phyloP scores from a whole-genome alignment of 2,888 invertebrate genomes.

The Silvanus unidentatus region DNA sequence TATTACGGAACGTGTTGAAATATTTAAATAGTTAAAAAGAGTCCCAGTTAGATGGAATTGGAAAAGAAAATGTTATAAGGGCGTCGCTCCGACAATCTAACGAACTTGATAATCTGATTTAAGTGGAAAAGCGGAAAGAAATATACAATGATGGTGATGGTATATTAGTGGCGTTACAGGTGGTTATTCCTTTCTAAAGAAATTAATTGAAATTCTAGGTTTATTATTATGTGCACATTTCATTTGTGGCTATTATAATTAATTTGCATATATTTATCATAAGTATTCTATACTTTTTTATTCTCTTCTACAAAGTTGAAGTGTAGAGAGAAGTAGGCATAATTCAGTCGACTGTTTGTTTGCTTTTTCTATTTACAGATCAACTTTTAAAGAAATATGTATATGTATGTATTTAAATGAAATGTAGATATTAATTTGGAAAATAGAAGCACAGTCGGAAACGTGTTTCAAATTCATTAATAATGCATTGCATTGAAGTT shows the following conservation, averaged over 20 bases:
- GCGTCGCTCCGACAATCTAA: constrained; percentile 16
- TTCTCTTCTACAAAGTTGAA: too few species aligned
- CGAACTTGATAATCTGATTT: constrained; percentile 23
- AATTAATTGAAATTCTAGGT: constrained; percentile 19
- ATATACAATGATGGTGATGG: constrained; percentile 16
- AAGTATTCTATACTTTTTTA: not conserved
- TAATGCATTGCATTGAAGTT: too few species aligned
- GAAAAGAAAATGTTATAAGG: constrained; percentile 17
- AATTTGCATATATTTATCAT: constrained; percentile 11
- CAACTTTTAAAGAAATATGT: constrained; percentile 13
- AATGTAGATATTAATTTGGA: too few species aligned
- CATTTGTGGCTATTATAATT: constrained; percentile 13
- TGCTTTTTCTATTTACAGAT: constrained; percentile 14
- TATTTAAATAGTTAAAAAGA: too few species aligned
- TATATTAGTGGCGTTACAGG: constrained; percentile 18
- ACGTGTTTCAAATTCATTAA: too few species aligned
- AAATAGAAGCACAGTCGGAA: too few species aligned
- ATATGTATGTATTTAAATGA: too few species aligned
- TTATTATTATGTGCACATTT: constrained; percentile 18
- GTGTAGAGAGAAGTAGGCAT: too few species aligned
- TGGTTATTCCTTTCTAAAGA: constrained; percentile 21
- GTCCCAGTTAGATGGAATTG: too few species aligned
- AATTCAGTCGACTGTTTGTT: constrained; percentile 3
- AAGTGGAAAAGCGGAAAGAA: constrained; percentile 18
- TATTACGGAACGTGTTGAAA: too few species aligned